Percentiles rank a stretch among this genome's conserved stretches.
Conservation (phyloP, 2,797 vertebrate species). For the Dendrocincla tyrannina region DNA sequence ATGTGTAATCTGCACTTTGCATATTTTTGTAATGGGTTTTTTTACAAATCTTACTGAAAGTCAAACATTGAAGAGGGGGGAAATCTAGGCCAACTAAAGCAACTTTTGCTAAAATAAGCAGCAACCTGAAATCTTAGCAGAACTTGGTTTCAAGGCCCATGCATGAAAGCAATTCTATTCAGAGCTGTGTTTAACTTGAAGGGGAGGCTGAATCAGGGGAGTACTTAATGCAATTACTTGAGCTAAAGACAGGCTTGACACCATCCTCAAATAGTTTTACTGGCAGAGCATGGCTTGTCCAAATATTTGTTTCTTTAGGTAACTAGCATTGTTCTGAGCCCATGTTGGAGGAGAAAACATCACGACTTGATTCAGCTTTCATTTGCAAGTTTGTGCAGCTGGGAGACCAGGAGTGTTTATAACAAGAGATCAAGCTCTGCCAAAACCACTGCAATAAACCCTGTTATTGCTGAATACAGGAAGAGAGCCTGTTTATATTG, state of each 20-base stretch:
- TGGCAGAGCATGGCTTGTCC: neutral
- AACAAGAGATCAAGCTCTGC: neutral
- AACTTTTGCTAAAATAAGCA: neutral
- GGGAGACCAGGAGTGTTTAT: neutral
- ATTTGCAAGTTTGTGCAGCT: neutral
- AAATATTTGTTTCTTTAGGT: neutral
- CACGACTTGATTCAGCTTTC: neutral
- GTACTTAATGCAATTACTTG: neutral
- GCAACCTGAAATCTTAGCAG: neutral
- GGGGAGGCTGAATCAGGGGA: neutral
- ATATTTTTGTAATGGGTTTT: neutral
- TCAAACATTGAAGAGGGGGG: neutral
- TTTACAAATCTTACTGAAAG: neutral
- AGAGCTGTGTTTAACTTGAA: neutral
- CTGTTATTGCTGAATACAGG: neutral
- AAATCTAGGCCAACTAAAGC: no score
- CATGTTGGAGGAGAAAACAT: neutral
- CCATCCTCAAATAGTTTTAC: neutral
- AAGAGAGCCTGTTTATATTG: fast-evolving
- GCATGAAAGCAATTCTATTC: neutral
- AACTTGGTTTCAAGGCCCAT: neutral
- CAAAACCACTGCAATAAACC: neutral
- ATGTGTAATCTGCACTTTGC: neutral
- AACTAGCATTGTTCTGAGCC: neutral
- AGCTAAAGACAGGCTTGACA: neutral